Conservation (phyloP, 2,797 vertebrate species). For the Myripristis jacobus region DNA sequence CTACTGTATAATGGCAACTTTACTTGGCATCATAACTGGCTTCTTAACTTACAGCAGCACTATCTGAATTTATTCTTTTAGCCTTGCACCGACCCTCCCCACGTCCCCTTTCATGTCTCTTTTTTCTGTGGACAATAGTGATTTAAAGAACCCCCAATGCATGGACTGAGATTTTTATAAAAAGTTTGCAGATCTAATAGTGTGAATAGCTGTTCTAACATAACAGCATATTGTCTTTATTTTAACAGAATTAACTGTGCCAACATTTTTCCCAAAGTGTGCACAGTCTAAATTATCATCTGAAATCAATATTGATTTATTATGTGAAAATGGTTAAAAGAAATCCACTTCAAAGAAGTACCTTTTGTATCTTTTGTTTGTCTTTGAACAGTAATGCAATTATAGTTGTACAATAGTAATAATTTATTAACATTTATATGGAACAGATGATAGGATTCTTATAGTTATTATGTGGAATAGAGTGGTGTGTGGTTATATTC, state of each 20-base stretch:
- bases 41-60: conserved; percentile 1
- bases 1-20: neutral
- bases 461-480: neutral
- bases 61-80: conserved; percentile 27
- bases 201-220: neutral
- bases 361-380: neutral
- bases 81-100: conserved; percentile 28
- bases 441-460: neutral
- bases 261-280: neutral
- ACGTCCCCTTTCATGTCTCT: too few relatives aligned
- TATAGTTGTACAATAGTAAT: too few relatives aligned
- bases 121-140: conserved; percentile 56
- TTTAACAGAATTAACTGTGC: neutral
- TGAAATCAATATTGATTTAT: too few relatives aligned
- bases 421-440: neutral
- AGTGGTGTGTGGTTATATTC: conserved; percentile 2
- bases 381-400: too few relatives aligned
- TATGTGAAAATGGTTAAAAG: conserved; percentile 1
- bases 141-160: conserved; percentile 76
- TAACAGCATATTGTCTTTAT: neutral
- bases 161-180: conserved; percentile 43
- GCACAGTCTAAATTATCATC: neutral
- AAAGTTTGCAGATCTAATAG: neutral
- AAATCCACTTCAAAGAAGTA: neutral
- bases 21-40: neutral